Conservation (phyloP, 2,888 invertebrate species). For the Entomobrya proxima region DNA sequence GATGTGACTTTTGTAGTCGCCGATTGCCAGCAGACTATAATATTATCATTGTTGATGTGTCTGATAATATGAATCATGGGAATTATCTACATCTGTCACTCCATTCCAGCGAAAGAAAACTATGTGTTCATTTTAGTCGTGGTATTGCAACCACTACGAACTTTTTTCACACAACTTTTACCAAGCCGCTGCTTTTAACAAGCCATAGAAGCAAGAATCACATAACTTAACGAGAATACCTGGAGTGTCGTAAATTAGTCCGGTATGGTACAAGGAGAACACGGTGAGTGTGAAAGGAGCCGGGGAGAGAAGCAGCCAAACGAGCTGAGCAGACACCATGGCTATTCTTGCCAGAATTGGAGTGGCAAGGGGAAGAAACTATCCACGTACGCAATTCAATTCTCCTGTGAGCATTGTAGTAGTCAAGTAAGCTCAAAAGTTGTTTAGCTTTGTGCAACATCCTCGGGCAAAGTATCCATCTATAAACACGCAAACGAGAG, state of each 20-base stretch:
- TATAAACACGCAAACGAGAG: slow-evolving; percentile 2
- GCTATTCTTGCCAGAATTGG: not conserved
- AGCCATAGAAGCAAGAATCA: not conserved
- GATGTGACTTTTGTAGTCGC: slow-evolving; percentile 43
- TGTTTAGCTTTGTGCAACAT: not conserved
- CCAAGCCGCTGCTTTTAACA: not conserved
- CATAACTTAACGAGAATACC: slow-evolving; percentile 43
- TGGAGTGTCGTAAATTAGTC: slow-evolving; percentile 50
- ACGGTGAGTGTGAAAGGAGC: not conserved
- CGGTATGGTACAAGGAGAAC: not conserved
- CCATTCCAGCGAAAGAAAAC: not conserved
- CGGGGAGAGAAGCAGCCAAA: not conserved
- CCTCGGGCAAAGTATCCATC: slow-evolving; percentile 13
- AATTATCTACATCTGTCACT: slow-evolving; percentile 64
- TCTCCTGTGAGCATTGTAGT: not conserved
- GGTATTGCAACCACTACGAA: not conserved
- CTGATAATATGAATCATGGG: slow-evolving; percentile 65
- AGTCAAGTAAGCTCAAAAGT: not conserved
- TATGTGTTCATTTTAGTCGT: slow-evolving; percentile 7
- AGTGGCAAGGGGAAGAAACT: not conserved
- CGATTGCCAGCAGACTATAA: slow-evolving; percentile 7
- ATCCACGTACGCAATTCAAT: not conserved
- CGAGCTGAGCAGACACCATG: not conserved
- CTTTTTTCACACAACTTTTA: not conserved
- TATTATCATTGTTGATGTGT: slow-evolving; percentile 47